A percentile compares a stretch with the other conserved stretches of the same genome.
Conservation (phyloP, 2,888 invertebrate species). For the Plutella xylostella region DNA sequence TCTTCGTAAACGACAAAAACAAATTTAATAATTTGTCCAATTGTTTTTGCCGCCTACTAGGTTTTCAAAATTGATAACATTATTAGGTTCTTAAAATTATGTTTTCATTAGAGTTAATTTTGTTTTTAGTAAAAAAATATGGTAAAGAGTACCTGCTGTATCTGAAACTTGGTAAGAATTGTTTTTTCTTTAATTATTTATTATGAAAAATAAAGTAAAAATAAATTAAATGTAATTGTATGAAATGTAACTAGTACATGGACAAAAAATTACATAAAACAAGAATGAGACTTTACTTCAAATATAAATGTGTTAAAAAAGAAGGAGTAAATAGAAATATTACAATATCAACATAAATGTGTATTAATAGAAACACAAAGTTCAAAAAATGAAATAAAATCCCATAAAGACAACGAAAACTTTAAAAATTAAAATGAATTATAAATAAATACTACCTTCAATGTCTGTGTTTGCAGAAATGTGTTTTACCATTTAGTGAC, state of each 20-base stretch:
- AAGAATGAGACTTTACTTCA: constrained; percentile 21
- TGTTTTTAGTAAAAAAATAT: constrained; percentile 33
- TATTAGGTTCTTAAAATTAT: constrained; percentile 37
- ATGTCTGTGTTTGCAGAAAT: constrained; percentile 52
- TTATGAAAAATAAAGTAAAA: constrained; percentile 9
- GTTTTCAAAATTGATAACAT: no score
- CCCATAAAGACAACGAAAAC: constrained; percentile 28
- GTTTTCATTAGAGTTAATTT: constrained; percentile 58
- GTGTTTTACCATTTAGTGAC: constrained; percentile 59
- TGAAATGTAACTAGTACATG: constrained; percentile 27
- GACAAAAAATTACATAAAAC: constrained; percentile 32
- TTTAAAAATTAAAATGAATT: constrained; percentile 47
- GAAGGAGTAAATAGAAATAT: constrained; percentile 8
- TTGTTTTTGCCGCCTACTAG: no score
- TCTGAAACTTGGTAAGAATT: constrained; percentile 55
- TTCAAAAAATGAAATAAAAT: constrained; percentile 29
- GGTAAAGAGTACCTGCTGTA: constrained; percentile 51
- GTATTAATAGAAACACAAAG: constrained; percentile 18
- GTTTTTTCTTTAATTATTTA: constrained; percentile 24
- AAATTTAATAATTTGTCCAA: constrained; percentile 16
- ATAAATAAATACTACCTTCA: constrained; percentile 65
- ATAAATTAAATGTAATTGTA: constrained; percentile 8
- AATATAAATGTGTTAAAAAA: constrained; percentile 10
- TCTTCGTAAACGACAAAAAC: not conserved
- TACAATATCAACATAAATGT: constrained; percentile 12